Evolutionary conservation across 1,140 invertebrate genomes (phyloP).

Genomic region (Diachasmimorpha longicaudata): DNA sequence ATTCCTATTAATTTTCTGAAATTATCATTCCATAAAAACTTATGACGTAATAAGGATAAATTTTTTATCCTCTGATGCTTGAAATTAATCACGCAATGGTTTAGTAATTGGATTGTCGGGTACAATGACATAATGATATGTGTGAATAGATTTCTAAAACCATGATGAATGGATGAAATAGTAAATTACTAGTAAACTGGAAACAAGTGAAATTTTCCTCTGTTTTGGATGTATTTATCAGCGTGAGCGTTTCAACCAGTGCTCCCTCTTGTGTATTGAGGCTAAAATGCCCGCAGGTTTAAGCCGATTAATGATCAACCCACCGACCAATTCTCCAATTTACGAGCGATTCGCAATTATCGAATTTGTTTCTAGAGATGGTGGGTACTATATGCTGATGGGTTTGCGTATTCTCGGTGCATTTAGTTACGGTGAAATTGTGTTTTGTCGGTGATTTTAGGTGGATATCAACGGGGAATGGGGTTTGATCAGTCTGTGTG

Average conservation of each 20-base stretch:
- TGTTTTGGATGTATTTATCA: neutral
- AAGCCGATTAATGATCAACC: constrained; percentile 27
- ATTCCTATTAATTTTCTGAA: too few relatives aligned
- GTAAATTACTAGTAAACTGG: too few relatives aligned
- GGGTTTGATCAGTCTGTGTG: neutral
- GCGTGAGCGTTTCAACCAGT: neutral
- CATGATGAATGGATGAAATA: too few relatives aligned
- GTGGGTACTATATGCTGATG: neutral
- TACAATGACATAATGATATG: too few relatives aligned
- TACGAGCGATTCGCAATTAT: constrained; percentile 21
- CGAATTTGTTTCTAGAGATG: constrained; percentile 12
- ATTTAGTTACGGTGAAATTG: neutral
- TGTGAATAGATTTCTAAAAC: too few relatives aligned
- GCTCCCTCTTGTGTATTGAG: neutral
- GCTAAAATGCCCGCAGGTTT: neutral
- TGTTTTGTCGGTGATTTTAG: neutral
- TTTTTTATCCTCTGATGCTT: too few relatives aligned
- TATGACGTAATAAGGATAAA: too few relatives aligned
- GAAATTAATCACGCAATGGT: too few relatives aligned
- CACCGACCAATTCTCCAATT: constrained; percentile 11
- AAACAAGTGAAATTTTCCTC: neutral
- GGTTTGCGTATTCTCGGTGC: neutral
- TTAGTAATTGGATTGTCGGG: too few relatives aligned
- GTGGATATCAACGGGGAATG: neutral
- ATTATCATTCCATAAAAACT: too few relatives aligned